Base-by-base conservation (phyloP, 1,140 invertebrate species). In the Capitella teleta region DNA sequence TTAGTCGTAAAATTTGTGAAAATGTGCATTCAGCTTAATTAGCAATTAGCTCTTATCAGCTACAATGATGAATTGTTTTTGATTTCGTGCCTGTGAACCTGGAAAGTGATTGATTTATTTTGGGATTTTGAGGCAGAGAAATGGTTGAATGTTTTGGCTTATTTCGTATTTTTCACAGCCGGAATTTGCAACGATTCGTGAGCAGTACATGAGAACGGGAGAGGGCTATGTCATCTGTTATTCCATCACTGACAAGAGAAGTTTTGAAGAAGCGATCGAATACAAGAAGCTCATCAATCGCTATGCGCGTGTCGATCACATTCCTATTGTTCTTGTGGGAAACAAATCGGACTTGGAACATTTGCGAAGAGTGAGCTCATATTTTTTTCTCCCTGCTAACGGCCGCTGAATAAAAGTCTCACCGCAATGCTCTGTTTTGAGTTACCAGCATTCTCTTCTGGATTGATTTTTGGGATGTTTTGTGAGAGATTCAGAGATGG, bases 281-380 rank as follows among this genome's bases (percentile, higher is more conserved):
- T 92, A 96, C 74, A 89, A 94, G 71, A 83, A 82, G 55, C 87
- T 96, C 67, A 97, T 97, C 55, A 59, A 67, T 47, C 41, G 64
- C 16, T 65, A 68, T 0, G 53, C 63, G 26, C 62, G 59, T 46
- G 52, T 57, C 6, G 77, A 94, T 14, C 77, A 90, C 44, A 87
- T 94, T 67, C 93, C 93, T 8, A 93, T 96, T 82, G 75, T 98
- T 5, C 82, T 98, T 75, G 90, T 94, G 19, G 93, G 88, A 21
- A 98, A 97, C 65, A 98, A 98, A 71, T 86, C 87, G 53, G 93
- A 98, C 74, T 73, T 98, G 56, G 86, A 93, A 61, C 79, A 82
- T 49, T 86, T 93, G 65, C 77, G 91, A 76, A 79, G 82, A 63
- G 89, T 91, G 32, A 49, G 43, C 28, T 18, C 18, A 18, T 45